A percentile compares a stretch with the other conserved stretches of the same genome.
phyloP scores from a whole-genome alignment of 2,888 invertebrate genomes.

The Capitulum mitella region DNA sequence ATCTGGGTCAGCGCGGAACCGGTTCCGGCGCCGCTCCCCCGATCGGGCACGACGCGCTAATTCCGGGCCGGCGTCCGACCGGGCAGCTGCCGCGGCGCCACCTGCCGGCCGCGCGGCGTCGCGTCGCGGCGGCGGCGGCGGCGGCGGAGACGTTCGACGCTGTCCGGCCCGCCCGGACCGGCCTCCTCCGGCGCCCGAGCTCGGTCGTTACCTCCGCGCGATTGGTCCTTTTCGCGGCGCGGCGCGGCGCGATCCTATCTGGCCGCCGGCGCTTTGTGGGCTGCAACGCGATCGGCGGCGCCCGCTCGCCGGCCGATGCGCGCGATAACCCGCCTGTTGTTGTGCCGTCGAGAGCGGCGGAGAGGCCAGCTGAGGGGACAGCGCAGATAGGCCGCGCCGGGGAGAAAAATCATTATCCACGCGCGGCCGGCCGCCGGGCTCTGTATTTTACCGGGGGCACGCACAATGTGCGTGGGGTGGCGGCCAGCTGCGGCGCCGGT shows the following conservation, averaged over 20 bases:
- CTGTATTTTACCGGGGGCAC: conserved; percentile 2
- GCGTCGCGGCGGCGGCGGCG: background rate
- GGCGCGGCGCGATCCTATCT: background rate
- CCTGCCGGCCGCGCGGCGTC: background rate
- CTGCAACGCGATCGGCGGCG: background rate
- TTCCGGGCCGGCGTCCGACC: background rate
- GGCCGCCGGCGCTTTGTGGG: background rate
- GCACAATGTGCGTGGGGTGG: conserved; percentile 13
- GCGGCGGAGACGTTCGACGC: background rate
- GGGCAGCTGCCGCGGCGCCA: background rate
- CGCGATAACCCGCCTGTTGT: background rate
- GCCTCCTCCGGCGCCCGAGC: background rate
- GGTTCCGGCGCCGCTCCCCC: background rate
- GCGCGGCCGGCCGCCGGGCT: background rate
- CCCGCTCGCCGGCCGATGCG: background rate
- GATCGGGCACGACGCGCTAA: background rate
- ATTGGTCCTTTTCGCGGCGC: background rate
- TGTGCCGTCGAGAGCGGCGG: background rate
- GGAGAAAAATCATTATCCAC: background rate
- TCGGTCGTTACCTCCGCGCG: background rate
- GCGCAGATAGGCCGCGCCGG: background rate
- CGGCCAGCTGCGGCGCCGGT: background rate
- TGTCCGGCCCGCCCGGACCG: background rate
- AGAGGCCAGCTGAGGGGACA: background rate
- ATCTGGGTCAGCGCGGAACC: background rate